These are phyloP conservation scores for Branchinecta lindahli DNA, from an alignment of 1,140 invertebrate species.

Conservation along the genomic window DNA sequence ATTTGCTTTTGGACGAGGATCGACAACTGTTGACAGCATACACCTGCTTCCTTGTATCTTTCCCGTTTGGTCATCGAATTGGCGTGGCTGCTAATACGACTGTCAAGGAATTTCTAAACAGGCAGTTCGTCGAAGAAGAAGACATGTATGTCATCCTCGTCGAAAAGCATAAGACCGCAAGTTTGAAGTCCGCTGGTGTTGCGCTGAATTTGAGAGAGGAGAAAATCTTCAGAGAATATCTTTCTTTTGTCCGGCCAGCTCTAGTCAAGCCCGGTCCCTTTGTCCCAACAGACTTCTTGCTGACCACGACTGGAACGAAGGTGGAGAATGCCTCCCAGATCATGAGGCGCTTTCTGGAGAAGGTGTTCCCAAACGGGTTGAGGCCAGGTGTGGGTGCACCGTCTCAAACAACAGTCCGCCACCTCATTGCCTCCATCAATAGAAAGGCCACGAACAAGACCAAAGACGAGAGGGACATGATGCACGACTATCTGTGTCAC, in stretches of 20 bases:
- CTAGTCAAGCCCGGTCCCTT: background rate
- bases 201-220: background rate
- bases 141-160: conserved; percentile 1
- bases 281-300: background rate
- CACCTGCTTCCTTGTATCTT: conserved; percentile 1
- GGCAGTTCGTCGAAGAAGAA: background rate
- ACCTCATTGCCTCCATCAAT: background rate
- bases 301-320: background rate
- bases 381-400: background rate
- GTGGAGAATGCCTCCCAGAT: background rate
- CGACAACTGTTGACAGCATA: background rate
- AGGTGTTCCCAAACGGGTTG: background rate
- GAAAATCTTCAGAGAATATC: background rate
- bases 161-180: background rate
- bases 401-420: background rate
- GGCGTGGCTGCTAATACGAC: background rate
- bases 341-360: background rate
- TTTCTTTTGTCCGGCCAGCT: conserved; percentile 7
- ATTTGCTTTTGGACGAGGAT: background rate
- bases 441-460: background rate
- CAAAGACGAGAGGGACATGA: background rate
- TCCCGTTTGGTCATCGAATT: conserved; percentile 4
- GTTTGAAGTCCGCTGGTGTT: conserved; percentile 8
- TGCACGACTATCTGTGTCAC: background rate
- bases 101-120: background rate